Base-by-base conservation (phyloP, 2,113 vertebrate genomes). In the Procapra przewalskii region DNA sequence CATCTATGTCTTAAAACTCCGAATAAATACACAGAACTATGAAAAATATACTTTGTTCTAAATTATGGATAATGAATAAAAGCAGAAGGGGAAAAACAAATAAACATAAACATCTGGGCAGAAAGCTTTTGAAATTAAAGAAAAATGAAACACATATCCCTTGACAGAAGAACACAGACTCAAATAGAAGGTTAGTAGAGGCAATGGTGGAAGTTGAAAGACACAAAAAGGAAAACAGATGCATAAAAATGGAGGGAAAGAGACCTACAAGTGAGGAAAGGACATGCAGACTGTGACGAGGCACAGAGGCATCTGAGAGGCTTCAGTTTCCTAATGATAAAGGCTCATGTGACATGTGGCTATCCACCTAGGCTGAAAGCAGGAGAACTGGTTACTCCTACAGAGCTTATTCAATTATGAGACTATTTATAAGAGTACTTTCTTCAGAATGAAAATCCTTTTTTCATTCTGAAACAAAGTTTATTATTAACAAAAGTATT, bases 111-210 rank as follows among this genome's bases (percentile, higher is more conserved):
- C 8, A 95, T 31, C 94, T 57, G 33, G 52, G 84, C 11, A 81
- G 48, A 77, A 91, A 94, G 13, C 40, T 31, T 86, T n/a, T 79
- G 50, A 92, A 48, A 85, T 10, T n/a, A 55, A 95, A 94, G 52
- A 97, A 98, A 94, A 97, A 87, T 23, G 21, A 92, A 90, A 96
- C 27, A 71, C 52, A 45, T n/a, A 77, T 48, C 8, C 64, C 43
- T 54, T 86, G 54, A 88, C 9, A 88, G 8, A 93, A 94, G 43
- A 88, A 88, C 9, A 64, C 0, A 81, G 33, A 91, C 52, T 43
- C 27, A 94, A 96, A 90, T 1, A 92, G 88, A 96, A 67, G 52
- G 92, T 50, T 57, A 81, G 36, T 43, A 48, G 67, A 23, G 8
- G 81, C 3, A 16, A 5, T 33, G 40, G 54, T 85, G 9, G 55